Evolutionary conservation across 1,140 invertebrate genomes (phyloP).

Genomic region (Trachymyrmex septentrionalis): DNA sequence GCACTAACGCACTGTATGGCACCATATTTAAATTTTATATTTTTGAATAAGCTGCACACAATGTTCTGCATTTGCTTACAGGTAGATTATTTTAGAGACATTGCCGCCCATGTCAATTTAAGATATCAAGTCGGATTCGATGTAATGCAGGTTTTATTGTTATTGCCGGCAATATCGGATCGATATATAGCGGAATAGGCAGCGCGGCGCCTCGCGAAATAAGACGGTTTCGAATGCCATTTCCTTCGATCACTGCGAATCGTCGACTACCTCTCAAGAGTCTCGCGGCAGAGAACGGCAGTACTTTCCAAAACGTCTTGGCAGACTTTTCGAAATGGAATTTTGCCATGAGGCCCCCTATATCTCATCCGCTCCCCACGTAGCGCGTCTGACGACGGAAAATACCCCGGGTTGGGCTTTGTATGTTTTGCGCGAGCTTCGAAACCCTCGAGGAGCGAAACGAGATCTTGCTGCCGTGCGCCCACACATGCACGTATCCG

Average conservation of each 20-base stretch:
- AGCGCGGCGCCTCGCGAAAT: conserved; percentile 1
- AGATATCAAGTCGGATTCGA: not conserved
- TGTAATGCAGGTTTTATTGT: not conserved
- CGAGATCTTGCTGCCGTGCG: conserved; percentile 29
- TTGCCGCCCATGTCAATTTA: conserved; percentile 17
- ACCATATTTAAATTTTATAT: not conserved
- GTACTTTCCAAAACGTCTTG: conserved; percentile 35
- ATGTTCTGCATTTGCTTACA: conserved; percentile 12
- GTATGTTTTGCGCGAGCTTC: conserved; percentile 41
- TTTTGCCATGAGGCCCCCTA: conserved; percentile 32
- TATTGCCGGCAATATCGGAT: conserved; percentile 38
- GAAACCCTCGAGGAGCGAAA: conserved; percentile 48
- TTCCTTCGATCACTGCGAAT: conserved; percentile 44
- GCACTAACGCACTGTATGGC: not conserved
- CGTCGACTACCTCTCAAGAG: conserved; percentile 21
- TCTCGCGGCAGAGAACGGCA: conserved; percentile 24
- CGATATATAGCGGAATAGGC: conserved; percentile 49
- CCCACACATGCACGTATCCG: conserved; percentile 18
- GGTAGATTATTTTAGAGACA: not conserved
- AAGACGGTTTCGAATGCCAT: conserved; percentile 37
- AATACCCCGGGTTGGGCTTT: conserved; percentile 1
- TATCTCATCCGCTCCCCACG: conserved; percentile 38
- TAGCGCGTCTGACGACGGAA: conserved; percentile 19
- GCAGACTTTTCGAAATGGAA: conserved; percentile 62
- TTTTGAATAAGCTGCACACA: not conserved